Base-by-base conservation (phyloP, 2,113 vertebrate genomes). In the Mus spicilegus region DNA sequence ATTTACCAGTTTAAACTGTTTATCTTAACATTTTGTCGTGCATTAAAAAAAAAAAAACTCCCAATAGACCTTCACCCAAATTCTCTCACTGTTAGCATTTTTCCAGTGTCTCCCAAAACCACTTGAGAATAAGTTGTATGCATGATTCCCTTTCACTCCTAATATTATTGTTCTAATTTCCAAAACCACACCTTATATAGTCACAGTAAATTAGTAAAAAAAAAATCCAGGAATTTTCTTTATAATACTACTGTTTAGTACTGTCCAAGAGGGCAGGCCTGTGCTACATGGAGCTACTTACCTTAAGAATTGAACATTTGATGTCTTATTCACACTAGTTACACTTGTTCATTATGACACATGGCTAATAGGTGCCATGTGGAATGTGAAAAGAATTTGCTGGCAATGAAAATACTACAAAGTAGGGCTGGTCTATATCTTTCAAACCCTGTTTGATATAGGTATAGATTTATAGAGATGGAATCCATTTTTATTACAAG, bases 111-210 rank as follows among this genome's bases (percentile, higher is more conserved):
- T 61, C 46, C 88, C 19, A 11, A 92, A 87, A 82, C 5, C 14
- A 82, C 46, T 73, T 81, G 30, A 95, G 30, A 91, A 58, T 93
- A 86, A 76, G 22, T 93, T 87, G 24, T 26, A 95, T 28, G 42
- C 39, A 82, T 65, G 36, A 42, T 61, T 91, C 30, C 0, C 28
- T 24, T 95, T 87, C 39, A 51, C 8, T 61, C 70, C 36, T 80
- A 86, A 89, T 67, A 77, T 84, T 84, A 93, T 39, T 14, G 39
- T 84, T 33, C 76, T 7, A 36, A 58, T 90, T 96, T 92, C 42
- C 39, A 75, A 94, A 97, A 78, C 49, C 75, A 78, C 70, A 30
- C 11, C 14, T 95, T 96, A 92, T 0, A 69, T 73, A 72, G 56
- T 39, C 42, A 93, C 10, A 58, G 36, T 51, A 61, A 51, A 72